phyloP scores from a whole-genome alignment of 2,797 vertebrate species.

The Lepidocolaptes lacrymiger region DNA sequence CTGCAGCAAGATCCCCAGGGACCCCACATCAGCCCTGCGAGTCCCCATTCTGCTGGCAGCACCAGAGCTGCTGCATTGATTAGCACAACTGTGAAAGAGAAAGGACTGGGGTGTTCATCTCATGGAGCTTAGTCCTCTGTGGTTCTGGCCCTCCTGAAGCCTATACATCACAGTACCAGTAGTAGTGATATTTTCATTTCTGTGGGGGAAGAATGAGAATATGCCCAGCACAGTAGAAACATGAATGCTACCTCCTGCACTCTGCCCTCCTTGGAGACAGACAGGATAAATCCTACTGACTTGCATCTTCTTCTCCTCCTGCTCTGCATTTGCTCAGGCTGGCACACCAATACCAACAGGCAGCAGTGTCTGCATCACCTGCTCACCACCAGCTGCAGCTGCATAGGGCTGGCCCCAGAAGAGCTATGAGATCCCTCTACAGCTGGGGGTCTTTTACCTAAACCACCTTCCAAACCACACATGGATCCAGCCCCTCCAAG shows the following conservation, averaged over 20 bases:
- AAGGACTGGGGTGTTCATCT: not conserved
- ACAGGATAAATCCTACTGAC: not conserved
- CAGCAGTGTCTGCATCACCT: not conserved
- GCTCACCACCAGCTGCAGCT: not conserved
- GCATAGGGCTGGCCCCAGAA: not conserved
- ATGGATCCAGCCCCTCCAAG: not conserved
- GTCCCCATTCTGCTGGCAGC: not conserved
- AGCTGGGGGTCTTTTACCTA: not conserved
- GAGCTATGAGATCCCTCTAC: not conserved
- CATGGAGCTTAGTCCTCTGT: not conserved
- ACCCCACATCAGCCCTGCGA: fast-evolving
- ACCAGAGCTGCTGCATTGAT: not conserved
- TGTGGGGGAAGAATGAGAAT: not conserved
- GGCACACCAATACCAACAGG: fast-evolving
- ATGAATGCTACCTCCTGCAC: not conserved
- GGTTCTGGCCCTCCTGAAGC: not conserved
- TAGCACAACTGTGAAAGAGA: not conserved
- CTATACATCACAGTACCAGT: not conserved
- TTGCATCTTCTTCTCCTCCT: not conserved
- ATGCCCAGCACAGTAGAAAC: not conserved
- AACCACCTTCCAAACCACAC: not conserved
- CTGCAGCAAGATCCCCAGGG: not conserved
- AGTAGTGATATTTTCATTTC: not conserved
- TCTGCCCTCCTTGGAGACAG: not conserved
- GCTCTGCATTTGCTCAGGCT: not conserved